A percentile compares a stretch with the other conserved stretches of the same genome.
Conservation (phyloP, 2,797 vertebrate genomes). For the Pterois miles region DNA sequence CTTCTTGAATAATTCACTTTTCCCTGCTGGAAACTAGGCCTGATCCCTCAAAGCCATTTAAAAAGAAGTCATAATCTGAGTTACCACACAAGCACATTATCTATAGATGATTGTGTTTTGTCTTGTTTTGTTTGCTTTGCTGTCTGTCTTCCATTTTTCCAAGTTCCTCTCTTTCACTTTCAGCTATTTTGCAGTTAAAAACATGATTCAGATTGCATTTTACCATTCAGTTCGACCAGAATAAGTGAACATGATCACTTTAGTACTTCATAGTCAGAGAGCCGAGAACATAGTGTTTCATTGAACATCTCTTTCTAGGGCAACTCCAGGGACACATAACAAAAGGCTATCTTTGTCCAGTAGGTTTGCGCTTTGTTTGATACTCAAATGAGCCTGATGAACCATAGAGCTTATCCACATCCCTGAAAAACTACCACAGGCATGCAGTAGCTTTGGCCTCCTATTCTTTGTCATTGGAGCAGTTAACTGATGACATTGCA, state of each 20-base stretch:
- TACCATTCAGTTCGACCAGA: background rate
- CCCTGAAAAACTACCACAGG: slow-evolving; percentile 16
- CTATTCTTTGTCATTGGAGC: slow-evolving; percentile 17
- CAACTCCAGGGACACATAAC: slow-evolving; percentile 24
- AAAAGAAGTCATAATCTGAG: slow-evolving; percentile 39
- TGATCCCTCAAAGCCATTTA: slow-evolving; percentile 44
- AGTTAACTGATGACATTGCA: slow-evolving; percentile 29
- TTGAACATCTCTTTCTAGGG: slow-evolving; percentile 11
- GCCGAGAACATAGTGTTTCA: slow-evolving; percentile 5
- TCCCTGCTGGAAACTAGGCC: slow-evolving; percentile 52
- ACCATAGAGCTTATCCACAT: slow-evolving; percentile 32
- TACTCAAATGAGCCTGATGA: slow-evolving; percentile 31
- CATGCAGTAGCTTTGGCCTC: background rate
- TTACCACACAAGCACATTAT: slow-evolving; percentile 1
- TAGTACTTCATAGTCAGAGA: background rate
- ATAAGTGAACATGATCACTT: background rate
- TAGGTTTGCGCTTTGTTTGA: slow-evolving; percentile 42
- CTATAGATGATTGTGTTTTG: slow-evolving; percentile 16
- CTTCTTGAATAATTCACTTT: slow-evolving; percentile 75
- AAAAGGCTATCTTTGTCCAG: slow-evolving; percentile 32
- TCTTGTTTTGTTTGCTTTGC: slow-evolving; percentile 24
- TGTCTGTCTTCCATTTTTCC: background rate
- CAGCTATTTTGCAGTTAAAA: background rate
- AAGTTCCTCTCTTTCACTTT: background rate
- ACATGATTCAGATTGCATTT: background rate